A percentile compares a stretch with the other conserved stretches of the same genome.
Evolutionary conservation across 2,113 vertebrate species (phyloP).

Genomic region (Mystacornis crossleyi): DNA sequence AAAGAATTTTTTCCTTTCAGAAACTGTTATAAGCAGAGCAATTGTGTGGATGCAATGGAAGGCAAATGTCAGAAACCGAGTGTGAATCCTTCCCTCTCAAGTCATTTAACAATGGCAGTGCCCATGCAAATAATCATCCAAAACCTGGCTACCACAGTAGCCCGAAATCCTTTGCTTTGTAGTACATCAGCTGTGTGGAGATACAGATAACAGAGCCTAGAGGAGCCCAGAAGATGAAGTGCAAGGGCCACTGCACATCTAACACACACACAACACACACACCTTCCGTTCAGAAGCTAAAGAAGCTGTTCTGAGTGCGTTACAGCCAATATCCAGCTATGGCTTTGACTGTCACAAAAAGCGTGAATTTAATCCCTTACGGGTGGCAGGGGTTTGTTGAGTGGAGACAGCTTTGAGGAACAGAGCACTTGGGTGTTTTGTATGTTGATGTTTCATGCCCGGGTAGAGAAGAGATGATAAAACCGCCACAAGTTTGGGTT

Average conservation of each 20-base stretch:
- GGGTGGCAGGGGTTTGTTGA: neutral
- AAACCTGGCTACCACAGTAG: neutral
- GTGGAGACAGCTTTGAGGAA: conserved; percentile 37
- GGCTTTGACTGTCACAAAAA: neutral
- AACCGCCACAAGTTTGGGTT: neutral
- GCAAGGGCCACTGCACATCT: neutral
- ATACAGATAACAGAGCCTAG: neutral
- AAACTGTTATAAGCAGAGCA: neutral
- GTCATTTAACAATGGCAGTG: neutral
- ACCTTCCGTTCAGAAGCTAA: neutral
- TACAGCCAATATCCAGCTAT: neutral
- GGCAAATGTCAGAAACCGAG: neutral
- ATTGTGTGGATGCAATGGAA: neutral
- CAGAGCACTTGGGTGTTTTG: neutral
- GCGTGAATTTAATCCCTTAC: neutral
- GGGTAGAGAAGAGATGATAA: neutral
- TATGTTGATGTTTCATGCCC: conserved; percentile 16
- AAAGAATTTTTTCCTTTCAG: neutral
- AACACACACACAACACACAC: neutral
- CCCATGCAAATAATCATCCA: neutral
- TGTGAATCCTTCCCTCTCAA: neutral
- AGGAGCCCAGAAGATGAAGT: neutral
- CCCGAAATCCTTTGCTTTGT: neutral
- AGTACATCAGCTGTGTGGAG: neutral
- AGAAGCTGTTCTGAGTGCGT: neutral